phyloP scores from a whole-genome alignment of 1,140 invertebrate species.

The Tribolium castaneum region DNA sequence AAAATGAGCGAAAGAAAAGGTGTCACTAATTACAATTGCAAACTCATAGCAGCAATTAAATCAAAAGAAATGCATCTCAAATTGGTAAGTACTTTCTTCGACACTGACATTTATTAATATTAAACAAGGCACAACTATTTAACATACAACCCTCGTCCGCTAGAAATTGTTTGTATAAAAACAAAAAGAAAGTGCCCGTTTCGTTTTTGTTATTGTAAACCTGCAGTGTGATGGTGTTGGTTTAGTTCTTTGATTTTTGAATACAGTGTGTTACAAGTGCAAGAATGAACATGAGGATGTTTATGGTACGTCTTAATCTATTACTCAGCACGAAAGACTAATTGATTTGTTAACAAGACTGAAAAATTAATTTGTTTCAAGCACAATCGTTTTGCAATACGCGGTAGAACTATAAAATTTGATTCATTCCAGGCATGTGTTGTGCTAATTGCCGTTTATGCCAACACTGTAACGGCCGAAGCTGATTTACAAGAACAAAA shows the following conservation, averaged over 20 bases:
- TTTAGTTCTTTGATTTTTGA: slow-evolving; percentile 44
- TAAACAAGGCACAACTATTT: slow-evolving; percentile 40
- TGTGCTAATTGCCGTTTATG: slow-evolving; percentile 1
- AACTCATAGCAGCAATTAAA: slow-evolving; percentile 37
- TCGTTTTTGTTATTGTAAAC: slow-evolving; percentile 49
- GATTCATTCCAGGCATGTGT: slow-evolving; percentile 25
- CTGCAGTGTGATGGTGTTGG: slow-evolving; percentile 51
- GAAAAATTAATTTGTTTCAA: slow-evolving; percentile 35
- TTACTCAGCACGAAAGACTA: slow-evolving; percentile 13
- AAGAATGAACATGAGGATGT: slow-evolving; percentile 26
- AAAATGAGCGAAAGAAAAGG: slow-evolving; percentile 25
- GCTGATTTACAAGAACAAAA: slow-evolving; percentile 45
- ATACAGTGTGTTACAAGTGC: neutral
- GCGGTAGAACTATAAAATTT: slow-evolving; percentile 16
- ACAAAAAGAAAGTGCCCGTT: slow-evolving; percentile 58
- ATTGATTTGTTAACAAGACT: slow-evolving; percentile 23
- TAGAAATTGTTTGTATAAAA: slow-evolving; percentile 55
- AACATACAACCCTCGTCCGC: slow-evolving; percentile 42
- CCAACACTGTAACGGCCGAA: neutral
- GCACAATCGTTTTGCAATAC: neutral
- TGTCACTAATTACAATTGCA: slow-evolving; percentile 41
- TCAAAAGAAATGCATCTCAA: slow-evolving; percentile 51
- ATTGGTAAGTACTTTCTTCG: slow-evolving; percentile 55
- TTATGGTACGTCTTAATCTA: slow-evolving; percentile 6
- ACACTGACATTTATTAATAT: slow-evolving; percentile 40